These are phyloP conservation scores for Gobio occitaniae DNA, from an alignment of 2,797 vertebrate species.

Conservation along the genomic window DNA sequence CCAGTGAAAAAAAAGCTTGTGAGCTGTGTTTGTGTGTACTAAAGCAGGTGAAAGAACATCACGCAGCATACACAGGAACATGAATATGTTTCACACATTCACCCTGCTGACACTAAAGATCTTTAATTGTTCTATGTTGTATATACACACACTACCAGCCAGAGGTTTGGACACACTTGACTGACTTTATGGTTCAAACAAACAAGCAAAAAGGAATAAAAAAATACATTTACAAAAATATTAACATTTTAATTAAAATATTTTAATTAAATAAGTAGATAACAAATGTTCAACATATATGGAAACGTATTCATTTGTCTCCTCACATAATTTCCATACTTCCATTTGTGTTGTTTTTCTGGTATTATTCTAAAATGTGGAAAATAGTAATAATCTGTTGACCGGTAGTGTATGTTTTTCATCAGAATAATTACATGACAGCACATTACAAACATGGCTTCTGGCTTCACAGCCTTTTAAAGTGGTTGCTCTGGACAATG, in stretches of 20 bases:
- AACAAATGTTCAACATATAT: neutral
- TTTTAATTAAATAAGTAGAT: neutral
- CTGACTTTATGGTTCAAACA: neutral
- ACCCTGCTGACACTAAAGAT: neutral
- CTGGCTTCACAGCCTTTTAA: slow-evolving; percentile 25
- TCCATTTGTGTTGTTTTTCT: neutral
- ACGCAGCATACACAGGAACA: neutral
- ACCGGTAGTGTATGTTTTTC: slow-evolving; percentile 11
- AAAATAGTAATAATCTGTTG: neutral
- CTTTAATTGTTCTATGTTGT: neutral
- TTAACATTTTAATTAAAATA: neutral
- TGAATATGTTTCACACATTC: neutral
- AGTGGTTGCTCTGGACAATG: slow-evolving; percentile 18
- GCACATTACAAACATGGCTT: slow-evolving; percentile 21
- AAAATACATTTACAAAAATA: neutral
- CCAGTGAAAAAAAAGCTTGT: neutral
- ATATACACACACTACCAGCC: slow-evolving; percentile 5
- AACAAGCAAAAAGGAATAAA: neutral
- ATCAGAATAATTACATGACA: slow-evolving; percentile 15
- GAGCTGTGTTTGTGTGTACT: neutral
- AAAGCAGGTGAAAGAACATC: neutral
- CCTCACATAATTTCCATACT: neutral
- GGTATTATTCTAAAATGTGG: neutral
- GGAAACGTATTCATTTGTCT: neutral
- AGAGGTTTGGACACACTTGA: slow-evolving; percentile 8